Percentiles rank a stretch among this genome's conserved stretches.
Conservation (phyloP, 2,797 vertebrate species). For the Coendou prehensilis region DNA sequence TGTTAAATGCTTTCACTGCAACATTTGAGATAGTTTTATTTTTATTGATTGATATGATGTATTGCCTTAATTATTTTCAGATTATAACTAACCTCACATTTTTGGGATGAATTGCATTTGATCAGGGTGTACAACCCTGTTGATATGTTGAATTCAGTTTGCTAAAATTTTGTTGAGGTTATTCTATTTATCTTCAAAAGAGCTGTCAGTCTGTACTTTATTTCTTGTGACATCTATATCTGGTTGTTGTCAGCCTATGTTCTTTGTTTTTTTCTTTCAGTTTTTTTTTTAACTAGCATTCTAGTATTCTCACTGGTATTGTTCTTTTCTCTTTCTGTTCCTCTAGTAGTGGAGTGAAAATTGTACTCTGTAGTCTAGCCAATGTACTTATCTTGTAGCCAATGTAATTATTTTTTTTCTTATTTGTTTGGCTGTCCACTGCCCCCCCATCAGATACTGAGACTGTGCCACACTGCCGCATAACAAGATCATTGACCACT, state of each 20-base stretch:
- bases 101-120: not conserved
- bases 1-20: not conserved
- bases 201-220: not conserved
- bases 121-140: not conserved
- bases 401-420: not conserved
- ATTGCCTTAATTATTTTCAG: not conserved
- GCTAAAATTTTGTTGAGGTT: not conserved
- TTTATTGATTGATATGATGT: not conserved
- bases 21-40: not conserved
- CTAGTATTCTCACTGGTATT: not conserved
- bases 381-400: not conserved
- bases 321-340: not conserved
- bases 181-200: constrained; percentile 14
- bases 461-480: not conserved
- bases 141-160: not conserved
- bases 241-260: not conserved
- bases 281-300: not conserved
- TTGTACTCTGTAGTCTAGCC: not conserved
- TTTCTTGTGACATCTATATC: not conserved
- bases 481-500: not conserved
- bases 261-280: not conserved
- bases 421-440: not conserved
- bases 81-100: not conserved
- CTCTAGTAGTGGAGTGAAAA: not conserved
- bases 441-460: not conserved